phyloP scores from a whole-genome alignment of 2,797 vertebrate species.

The Falco novaeseelandiae region DNA sequence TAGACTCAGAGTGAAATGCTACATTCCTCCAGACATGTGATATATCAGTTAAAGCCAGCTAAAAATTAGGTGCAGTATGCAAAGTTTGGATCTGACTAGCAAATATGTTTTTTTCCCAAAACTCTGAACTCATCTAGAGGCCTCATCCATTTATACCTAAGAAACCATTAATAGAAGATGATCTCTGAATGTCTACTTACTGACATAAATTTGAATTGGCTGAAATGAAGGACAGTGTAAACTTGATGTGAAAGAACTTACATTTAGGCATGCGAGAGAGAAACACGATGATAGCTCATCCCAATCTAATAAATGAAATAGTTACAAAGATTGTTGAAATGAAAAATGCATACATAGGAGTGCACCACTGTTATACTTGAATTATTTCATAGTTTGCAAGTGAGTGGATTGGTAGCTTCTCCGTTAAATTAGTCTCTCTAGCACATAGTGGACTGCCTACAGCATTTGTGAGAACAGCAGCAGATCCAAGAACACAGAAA shows the following conservation, averaged over 20 bases:
- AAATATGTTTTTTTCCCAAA: neutral
- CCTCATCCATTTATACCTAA: neutral
- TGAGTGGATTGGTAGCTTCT: slow-evolving; percentile 48
- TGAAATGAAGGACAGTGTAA: neutral
- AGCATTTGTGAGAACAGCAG: slow-evolving; percentile 60
- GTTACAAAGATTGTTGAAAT: neutral
- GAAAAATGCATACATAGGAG: neutral
- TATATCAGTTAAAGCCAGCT: neutral
- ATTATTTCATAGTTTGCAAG: slow-evolving; percentile 57
- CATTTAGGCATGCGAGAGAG: neutral
- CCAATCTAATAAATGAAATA: neutral
- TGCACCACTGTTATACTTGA: slow-evolving; percentile 4
- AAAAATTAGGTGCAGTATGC: neutral
- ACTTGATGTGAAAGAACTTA: neutral
- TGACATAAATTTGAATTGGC: neutral
- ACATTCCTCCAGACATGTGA: neutral
- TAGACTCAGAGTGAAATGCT: neutral
- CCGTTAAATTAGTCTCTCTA: slow-evolving; percentile 51
- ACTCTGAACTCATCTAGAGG: neutral
- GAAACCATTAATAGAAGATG: neutral
- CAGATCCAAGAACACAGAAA: slow-evolving; percentile 51
- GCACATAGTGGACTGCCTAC: neutral
- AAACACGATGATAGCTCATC: neutral
- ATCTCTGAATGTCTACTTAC: neutral
- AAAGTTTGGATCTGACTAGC: neutral